Base-by-base conservation (phyloP, 1,140 invertebrate genomes). In the Rhopalosiphum maidis region DNA sequence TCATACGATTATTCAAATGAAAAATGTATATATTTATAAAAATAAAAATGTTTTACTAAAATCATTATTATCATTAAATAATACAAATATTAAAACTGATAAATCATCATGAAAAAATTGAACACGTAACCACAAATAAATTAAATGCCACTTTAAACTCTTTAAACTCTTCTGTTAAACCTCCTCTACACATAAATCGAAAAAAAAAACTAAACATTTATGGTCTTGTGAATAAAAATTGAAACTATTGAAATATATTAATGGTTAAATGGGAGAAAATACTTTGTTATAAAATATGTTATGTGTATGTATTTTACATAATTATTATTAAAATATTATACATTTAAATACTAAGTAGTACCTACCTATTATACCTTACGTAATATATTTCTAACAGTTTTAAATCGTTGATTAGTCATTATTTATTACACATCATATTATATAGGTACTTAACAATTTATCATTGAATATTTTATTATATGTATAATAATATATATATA, bases 31-130 rank as follows among this genome's bases (percentile, higher is more conserved):
- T 18, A 77, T 18, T 77, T 18, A 30, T 25, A 68, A 4, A 60
- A 60, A 60, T 30, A 60, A 15, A 15, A 68, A 77, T n/a, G 4
- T 30, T n/a, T 68, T n/a, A 60, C 25, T 60, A 30, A 30, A n/a
- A 68, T 68, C 60, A 60, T 30, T 9, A 30, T 68, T 68, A 60
- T 60, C 30, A 60, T 60, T 25, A 60, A 11, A 60, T 60, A 30
- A 60, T 9, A 60, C 25, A 68, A 30, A 30, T 25, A 30, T 68
- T 68, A 15, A 68, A 11, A 68, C 4, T 68, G 30, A 60, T 60
- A 15, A n/a, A 1, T n/a, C 4, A 18, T 35, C 5, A 21, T 18
- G 15, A 35, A n/a, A 18, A n/a, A n/a, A 18, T n/a, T n/a, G 0
- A 77, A 68, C n/a, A 68, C 30, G 5, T n/a, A 77, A 77, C 15